A percentile compares a stretch with the other conserved stretches of the same genome.
Conservation (phyloP, 2,888 invertebrate genomes). For the Cantharis nigra region DNA sequence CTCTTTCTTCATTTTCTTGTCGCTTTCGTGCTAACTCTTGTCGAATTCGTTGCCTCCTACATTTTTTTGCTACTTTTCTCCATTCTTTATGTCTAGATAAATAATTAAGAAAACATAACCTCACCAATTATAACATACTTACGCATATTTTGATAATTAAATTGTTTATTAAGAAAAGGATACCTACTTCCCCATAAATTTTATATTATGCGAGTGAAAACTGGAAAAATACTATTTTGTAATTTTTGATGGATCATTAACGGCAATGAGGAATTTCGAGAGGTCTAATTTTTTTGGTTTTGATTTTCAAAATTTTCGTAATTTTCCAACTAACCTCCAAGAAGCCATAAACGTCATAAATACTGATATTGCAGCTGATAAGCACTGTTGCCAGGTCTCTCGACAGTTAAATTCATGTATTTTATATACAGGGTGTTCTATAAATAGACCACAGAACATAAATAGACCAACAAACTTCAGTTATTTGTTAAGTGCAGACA, state of each 20-base stretch:
- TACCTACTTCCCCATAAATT: constrained; percentile 54
- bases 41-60: constrained; percentile 70
- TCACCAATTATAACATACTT: constrained; percentile 15
- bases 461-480: too few relatives aligned
- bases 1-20: constrained; percentile 56
- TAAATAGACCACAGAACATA: too few relatives aligned
- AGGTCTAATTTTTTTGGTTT: background rate
- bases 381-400: too few relatives aligned
- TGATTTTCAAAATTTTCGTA: background rate
- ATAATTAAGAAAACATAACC: constrained; percentile 49
- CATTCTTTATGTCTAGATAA: constrained; percentile 67
- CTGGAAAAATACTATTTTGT: background rate
- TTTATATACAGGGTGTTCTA: too few relatives aligned
- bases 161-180: constrained; percentile 46
- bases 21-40: constrained; percentile 63
- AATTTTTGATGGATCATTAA: background rate
- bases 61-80: constrained; percentile 74
- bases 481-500: too few relatives aligned
- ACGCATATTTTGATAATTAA: constrained; percentile 4
- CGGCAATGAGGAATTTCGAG: background rate
- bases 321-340: background rate
- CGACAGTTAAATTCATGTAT: too few relatives aligned
- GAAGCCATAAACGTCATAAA: background rate
- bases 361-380: too few relatives aligned
- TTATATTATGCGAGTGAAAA: background rate